Conservation (phyloP, 1,140 invertebrate genomes). For the Ectropis grisescens region DNA sequence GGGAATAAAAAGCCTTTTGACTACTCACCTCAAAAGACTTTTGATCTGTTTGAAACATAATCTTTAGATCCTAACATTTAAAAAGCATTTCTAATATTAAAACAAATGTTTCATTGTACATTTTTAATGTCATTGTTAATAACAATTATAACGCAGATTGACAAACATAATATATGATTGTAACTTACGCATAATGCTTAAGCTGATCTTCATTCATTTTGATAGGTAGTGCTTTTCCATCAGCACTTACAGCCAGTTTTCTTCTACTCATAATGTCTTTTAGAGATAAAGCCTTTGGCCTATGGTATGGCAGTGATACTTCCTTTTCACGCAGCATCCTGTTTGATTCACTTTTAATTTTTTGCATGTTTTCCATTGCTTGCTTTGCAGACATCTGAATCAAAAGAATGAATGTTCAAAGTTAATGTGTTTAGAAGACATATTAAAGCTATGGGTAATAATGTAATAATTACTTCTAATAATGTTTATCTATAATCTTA, state of each 20-base stretch:
- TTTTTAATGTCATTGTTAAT: no score
- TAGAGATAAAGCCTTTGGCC: slow-evolving; percentile 78
- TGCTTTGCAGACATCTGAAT: slow-evolving; percentile 69
- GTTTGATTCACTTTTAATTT: slow-evolving; percentile 74
- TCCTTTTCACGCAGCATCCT: slow-evolving; percentile 77
- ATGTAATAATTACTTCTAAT: background rate
- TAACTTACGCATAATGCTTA: slow-evolving; percentile 71
- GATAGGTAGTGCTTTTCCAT: slow-evolving; percentile 56
- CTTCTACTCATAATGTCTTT: slow-evolving; percentile 75
- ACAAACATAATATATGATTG: no score
- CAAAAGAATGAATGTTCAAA: no score
- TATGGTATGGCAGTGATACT: slow-evolving; percentile 83
- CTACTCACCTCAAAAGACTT: no score
- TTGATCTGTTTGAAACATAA: no score
- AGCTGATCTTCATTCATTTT: slow-evolving; percentile 72
- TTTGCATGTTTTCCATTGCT: slow-evolving; percentile 70
- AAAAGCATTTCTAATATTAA: no score
- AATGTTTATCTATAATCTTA: background rate
- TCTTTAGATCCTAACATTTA: no score
- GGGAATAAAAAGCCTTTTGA: no score
- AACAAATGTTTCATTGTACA: no score
- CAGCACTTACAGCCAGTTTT: slow-evolving; percentile 36
- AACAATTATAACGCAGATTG: no score
- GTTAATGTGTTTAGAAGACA: background rate
- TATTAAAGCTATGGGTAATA: background rate